A percentile compares a stretch with the other conserved stretches of the same genome.
phyloP scores from a whole-genome alignment of 2,888 invertebrate genomes.

The Melitaea athalia region DNA sequence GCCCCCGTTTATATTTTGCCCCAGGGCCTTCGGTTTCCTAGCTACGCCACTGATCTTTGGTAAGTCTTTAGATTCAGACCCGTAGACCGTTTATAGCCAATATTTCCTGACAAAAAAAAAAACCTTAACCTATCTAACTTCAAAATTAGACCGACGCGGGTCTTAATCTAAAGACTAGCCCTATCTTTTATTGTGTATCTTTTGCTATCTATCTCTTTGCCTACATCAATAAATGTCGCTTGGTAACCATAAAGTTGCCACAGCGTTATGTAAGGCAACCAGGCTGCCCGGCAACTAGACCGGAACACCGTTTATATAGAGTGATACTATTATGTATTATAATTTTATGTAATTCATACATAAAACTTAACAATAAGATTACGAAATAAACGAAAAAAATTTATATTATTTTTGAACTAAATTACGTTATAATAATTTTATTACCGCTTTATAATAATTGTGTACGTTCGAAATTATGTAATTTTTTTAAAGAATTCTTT shows the following conservation, averaged over 20 bases:
- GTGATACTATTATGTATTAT: constrained; percentile 40
- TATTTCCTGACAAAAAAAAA: no score
- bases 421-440: neutral
- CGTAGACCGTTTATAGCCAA: no score
- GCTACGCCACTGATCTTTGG: no score
- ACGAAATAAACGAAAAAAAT: neutral
- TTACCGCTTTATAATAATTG: neutral
- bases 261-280: constrained; percentile 63
- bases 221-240: constrained; percentile 28
- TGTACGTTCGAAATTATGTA: neutral
- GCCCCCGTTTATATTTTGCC: no score
- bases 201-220: neutral
- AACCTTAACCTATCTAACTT: no score
- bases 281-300: constrained; percentile 68
- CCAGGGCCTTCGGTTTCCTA: no score
- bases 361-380: neutral
- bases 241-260: constrained; percentile 53
- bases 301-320: constrained; percentile 67
- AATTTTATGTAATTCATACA: neutral
- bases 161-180: no score
- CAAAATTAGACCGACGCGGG: no score
- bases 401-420: neutral
- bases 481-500: neutral
- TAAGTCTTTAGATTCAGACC: no score
- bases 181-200: neutral